A percentile compares a stretch with the other conserved stretches of the same genome.
Conservation (phyloP, 2,888 invertebrate species). For the Pollenia griseotomentosa region DNA sequence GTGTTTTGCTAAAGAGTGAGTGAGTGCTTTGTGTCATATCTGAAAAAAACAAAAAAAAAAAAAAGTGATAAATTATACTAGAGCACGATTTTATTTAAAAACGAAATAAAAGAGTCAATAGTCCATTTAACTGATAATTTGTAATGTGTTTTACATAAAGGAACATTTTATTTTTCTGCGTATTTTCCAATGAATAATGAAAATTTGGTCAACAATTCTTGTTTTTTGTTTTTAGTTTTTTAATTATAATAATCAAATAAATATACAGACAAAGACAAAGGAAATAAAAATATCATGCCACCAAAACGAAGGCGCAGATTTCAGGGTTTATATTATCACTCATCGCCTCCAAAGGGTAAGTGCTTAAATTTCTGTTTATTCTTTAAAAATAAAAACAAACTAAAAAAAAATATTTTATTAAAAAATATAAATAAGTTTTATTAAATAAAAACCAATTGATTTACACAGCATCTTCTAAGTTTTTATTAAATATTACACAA, state of each 20-base stretch:
- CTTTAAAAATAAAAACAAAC: background rate
- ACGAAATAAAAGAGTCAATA: constrained; percentile 6
- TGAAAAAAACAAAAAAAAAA: background rate
- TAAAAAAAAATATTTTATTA: no score
- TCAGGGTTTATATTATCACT: constrained; percentile 84
- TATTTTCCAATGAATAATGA: constrained; percentile 29
- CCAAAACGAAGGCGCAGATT: constrained; percentile 83
- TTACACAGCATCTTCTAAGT: no score
- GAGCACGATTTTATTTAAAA: constrained; percentile 48
- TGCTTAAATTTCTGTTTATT: constrained; percentile 67
- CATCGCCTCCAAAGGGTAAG: constrained; percentile 84
- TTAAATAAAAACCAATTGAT: no score
- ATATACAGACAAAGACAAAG: background rate
- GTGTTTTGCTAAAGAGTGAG: constrained; percentile 31
- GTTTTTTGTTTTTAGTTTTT: background rate
- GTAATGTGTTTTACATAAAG: background rate
- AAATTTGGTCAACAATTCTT: background rate
- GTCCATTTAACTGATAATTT: constrained; percentile 2
- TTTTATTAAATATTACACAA: no score
- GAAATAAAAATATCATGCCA: constrained; percentile 78
- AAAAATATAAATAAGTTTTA: no score
- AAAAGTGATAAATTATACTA: constrained; percentile 53
- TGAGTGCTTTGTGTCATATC: background rate
- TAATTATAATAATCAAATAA: background rate
- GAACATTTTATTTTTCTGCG: constrained; percentile 9